Evolutionary conservation across 2,888 invertebrate species (phyloP), one percentile per base, ranked within the genome.

Genomic region (Harpalus rufipes): DNA sequence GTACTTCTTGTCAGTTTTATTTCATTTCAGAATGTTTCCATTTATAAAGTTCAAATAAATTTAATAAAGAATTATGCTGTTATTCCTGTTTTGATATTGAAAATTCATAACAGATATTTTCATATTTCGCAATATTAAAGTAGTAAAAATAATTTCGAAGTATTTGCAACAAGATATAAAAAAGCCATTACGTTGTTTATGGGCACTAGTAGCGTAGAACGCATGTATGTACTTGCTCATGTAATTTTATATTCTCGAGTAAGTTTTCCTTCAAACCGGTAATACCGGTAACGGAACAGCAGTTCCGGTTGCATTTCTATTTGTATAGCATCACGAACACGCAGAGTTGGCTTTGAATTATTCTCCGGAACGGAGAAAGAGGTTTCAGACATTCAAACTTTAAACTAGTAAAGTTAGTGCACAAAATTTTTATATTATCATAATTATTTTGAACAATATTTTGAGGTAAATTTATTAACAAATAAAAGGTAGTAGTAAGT

Each of bases 221-320:
- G 39, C 58, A 72, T 72, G 56, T 32, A 72, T 72, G 56, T 32
- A 78, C 12, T 10, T 12, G 68, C 25, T 68, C 68, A 39, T 68
- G 51, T 78, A 56, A 58, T 56, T 78, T 78, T 56, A 78, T 58
- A 78, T 78, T 78, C 51, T 56, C 58, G 78, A 18, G 78, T 78
- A 78, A 78, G 58, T 78, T 25, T 78, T 78, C 78, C 56, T 32
- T 58, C 78, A 32, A 78, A 78, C 78, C 78, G 78, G 78, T 78
- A 51, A 56, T 78, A 78, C 78, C 78, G 78, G 78, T 78, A 78
- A 78, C 78, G 78, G 78, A 78, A 78, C 78, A 58, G 21, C 32
- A 56, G 56, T 78, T 78, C 78, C 78, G 56, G 78, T 78, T 78
- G 25, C 78, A 58, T 78, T 78, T 78, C 78, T 56, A 78, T 78